A percentile compares a stretch with the other conserved stretches of the same genome.
phyloP scores from a whole-genome alignment of 2,797 vertebrate genomes.

The Pantherophis alleghaniensis region DNA sequence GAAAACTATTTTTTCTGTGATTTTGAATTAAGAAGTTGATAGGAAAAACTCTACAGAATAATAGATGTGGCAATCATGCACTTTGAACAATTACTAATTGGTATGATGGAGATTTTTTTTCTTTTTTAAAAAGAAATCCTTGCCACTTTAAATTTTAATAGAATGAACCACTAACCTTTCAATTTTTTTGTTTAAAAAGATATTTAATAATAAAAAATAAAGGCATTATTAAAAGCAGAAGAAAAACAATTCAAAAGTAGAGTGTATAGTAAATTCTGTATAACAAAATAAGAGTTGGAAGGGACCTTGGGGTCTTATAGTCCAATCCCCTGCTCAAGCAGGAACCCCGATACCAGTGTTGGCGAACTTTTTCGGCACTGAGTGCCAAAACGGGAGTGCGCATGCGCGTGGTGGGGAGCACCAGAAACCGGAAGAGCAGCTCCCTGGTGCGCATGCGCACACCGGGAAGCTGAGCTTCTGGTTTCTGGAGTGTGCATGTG shows the following conservation, averaged over 20 bases:
- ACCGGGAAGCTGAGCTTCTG: too few species aligned
- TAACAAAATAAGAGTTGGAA: background rate
- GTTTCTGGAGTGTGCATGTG: too few species aligned
- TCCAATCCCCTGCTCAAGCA: background rate
- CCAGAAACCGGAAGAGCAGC: too few species aligned
- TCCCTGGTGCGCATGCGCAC: too few species aligned
- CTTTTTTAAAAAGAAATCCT: background rate
- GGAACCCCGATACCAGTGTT: background rate
- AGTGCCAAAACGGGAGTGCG: too few species aligned
- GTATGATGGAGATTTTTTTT: background rate
- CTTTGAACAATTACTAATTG: background rate
- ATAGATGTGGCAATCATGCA: background rate
- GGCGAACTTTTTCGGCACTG: too few species aligned
- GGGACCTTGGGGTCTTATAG: background rate
- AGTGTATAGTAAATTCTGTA: background rate
- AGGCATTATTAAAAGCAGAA: background rate
- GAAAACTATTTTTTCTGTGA: background rate
- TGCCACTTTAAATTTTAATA: conserved; percentile 2
- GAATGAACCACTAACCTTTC: background rate
- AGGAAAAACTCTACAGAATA: background rate
- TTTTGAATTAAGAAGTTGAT: background rate
- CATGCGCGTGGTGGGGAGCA: too few species aligned
- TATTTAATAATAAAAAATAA: background rate
- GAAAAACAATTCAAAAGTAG: background rate
- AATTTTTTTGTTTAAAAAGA: background rate